phyloP scores from a whole-genome alignment of 2,113 vertebrate species.

The Nannospalax galili region DNA sequence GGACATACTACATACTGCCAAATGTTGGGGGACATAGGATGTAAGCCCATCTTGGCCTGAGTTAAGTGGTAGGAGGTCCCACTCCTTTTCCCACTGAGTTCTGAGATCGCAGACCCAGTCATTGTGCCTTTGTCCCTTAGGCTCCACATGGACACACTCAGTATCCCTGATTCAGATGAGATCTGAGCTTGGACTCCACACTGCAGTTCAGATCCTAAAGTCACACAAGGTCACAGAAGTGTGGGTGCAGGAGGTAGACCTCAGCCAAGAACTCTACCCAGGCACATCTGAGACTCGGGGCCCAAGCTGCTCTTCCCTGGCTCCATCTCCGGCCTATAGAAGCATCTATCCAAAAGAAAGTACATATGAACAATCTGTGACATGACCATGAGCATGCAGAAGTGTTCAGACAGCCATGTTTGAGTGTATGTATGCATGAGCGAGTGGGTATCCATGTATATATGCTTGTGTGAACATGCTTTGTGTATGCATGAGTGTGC shows the following conservation, averaged over 20 bases:
- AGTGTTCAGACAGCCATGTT: not conserved
- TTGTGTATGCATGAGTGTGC: not conserved
- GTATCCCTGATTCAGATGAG: not conserved
- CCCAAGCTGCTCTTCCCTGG: not conserved
- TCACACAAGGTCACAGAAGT: not conserved
- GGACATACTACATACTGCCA: not conserved
- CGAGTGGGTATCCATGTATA: not conserved
- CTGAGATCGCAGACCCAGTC: not conserved
- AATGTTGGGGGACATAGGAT: too few species aligned
- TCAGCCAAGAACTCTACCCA: not conserved
- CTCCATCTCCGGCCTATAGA: not conserved
- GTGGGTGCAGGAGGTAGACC: not conserved
- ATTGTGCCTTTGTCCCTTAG: not conserved
- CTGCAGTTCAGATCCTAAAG: too few species aligned
- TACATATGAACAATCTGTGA: too few species aligned
- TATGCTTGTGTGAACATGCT: not conserved
- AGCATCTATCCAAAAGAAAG: not conserved
- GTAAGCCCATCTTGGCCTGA: not conserved
- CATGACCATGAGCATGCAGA: accelerated
- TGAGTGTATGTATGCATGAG: not conserved
- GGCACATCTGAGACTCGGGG: not conserved
- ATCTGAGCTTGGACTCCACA: not conserved
- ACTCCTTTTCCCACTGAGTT: not conserved
- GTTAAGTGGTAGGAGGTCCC: not conserved
- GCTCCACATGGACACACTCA: not conserved